Base-by-base conservation (phyloP, 1,140 invertebrate genomes). In the Ruditapes philippinarum region DNA sequence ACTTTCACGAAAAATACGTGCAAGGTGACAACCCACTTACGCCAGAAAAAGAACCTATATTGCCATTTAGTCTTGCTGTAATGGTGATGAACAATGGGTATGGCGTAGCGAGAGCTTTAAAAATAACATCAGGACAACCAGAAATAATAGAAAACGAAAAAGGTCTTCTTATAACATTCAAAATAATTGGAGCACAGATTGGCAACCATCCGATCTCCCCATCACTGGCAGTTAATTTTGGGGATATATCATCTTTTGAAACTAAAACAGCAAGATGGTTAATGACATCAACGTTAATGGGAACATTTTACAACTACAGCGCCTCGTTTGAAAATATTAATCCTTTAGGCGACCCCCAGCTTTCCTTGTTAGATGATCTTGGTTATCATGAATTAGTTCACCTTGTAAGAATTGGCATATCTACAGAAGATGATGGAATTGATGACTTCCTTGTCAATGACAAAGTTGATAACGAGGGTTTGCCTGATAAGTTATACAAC, bases 131-230 rank as follows among this genome's bases (percentile, higher is more conserved):
- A n/a, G 89, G 90, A n/a, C 92, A 93, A 78, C 92, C 92, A 42
- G 91, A 93, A 78, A 93, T 93, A 79, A 91, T 93, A 60, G 91
- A 92, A 84, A 93, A 93, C 74, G 92, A 93, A 80, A 93, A 93
- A 78, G 92, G 92, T n/a, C 54, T 92, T 65, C 79, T 93, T 0
- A 68, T 93, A 31, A 81, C 91, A 42, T 93, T 93, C 78, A 85
- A 91, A 90, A 93, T 93, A 68, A 89, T 91, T 54, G 91, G 85
- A 25, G 90, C 90, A 28, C 88, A 89, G 65, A 22, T 93, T 11
- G 90, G 84, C 1, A 84, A 84, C 14, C 38, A 88, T n/a, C 83
- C 80, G 33, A 68, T 91, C 22, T 57, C 84, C 28, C 88, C 90
- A 12, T 92, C 91, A 11, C 74, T 93, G 3, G 81, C 88, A 17